These are phyloP conservation scores for Caenorhabditis virilis DNA, from an alignment of 2,888 invertebrate species.

Conservation along the genomic window DNA sequence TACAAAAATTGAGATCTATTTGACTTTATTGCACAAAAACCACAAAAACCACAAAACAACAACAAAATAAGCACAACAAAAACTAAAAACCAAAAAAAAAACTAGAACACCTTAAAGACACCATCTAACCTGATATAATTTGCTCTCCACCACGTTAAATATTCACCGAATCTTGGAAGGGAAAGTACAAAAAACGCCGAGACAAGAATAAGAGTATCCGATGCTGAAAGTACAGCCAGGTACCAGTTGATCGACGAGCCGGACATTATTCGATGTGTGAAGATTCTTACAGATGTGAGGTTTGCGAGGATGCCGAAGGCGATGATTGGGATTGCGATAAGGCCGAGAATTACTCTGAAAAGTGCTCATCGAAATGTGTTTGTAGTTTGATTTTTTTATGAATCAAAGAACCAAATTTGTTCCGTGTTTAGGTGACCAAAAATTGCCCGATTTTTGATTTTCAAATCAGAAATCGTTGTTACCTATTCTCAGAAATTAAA, in stretches of 20 bases:
- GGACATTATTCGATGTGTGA: conserved; percentile 62
- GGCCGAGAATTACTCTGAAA: conserved; percentile 49
- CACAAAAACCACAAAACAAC: background rate
- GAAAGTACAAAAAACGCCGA: conserved; percentile 64
- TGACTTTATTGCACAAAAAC: background rate
- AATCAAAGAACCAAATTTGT: no score
- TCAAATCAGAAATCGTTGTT: no score
- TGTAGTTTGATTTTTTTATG: no score
- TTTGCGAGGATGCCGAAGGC: conserved; percentile 59
- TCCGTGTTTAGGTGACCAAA: no score
- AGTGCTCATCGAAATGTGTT: background rate
- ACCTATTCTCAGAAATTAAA: no score
- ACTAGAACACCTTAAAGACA: no score
- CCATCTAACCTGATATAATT: conserved; percentile 56
- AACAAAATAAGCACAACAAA: background rate
- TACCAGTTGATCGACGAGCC: conserved; percentile 64
- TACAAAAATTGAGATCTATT: no score
- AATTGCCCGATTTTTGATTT: no score
- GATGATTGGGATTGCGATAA: conserved; percentile 58
- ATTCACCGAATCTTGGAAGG: conserved; percentile 62
- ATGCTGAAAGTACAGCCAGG: conserved; percentile 58
- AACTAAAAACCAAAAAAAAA: background rate
- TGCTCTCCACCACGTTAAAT: conserved; percentile 52
- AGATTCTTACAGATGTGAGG: conserved; percentile 58
- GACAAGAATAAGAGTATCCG: conserved; percentile 60